Evolutionary conservation across 1,140 invertebrate genomes (phyloP), one percentile per base, ranked within the genome.

Genomic region (Drosophila arawakana): DNA sequence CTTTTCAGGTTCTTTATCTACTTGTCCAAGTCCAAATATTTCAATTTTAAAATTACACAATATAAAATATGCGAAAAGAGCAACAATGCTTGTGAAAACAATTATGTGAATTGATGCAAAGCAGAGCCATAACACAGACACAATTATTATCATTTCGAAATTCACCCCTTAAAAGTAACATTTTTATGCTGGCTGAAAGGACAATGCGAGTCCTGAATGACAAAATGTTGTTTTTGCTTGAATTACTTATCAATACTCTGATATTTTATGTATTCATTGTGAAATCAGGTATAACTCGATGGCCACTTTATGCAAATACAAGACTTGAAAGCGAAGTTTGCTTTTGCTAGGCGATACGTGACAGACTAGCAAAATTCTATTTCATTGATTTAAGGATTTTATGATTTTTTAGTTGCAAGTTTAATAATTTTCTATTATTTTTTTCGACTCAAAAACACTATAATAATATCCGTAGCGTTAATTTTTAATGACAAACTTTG

Each of bases 191-290:
- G 25, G 35, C 21, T n/a, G 34, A 37, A 50, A 49, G 11, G 0
- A 25, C 13, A 25, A 9, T 8, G 60, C 13, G 46, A 34, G 6
- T 18, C 41, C 7, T 35, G 25, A n/a, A 34, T 59, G 41, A 8
- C 13, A 54, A 54, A 63, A 41, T 35, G 25, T 43, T 63, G 18
- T 54, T 54, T 21, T 10, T 9, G 25, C 44, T 30, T 65, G 25
- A 55, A 65, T 65, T 35, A 55, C 55, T 65, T 35, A 65, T 54
- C 39, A 25, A 37, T 25, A 49, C 15, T 63, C 25, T 46, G 39
- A 18, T 43, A 39, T 39, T 52, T 39, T 21, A 5, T 52, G 11
- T 9, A 30, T 2, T 5, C 37, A 30, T 63, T 63, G 61, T 63
- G 43, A 1, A n/a, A 5, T n/a, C 49, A 50, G 49, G 49, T 50